Conservation (phyloP, 2,888 invertebrate species). For the Congeria kusceri region DNA sequence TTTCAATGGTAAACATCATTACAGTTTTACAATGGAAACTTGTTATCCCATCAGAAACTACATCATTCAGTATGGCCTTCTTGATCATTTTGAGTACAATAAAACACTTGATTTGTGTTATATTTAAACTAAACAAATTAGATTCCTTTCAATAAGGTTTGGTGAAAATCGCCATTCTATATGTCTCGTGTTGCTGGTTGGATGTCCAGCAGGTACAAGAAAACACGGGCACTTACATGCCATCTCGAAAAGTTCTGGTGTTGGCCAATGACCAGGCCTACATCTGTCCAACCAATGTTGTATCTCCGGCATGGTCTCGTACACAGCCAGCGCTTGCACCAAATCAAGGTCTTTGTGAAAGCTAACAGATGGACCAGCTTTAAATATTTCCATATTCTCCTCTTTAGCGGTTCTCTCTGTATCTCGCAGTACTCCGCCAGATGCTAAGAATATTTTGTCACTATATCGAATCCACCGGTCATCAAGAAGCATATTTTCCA, state of each 20-base stretch:
- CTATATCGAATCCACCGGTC: no score
- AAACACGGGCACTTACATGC: background rate
- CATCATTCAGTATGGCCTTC: background rate
- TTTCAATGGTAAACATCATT: slow-evolving; percentile 5
- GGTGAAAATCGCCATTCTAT: slow-evolving; percentile 7
- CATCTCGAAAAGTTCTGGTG: background rate
- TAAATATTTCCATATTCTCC: no score
- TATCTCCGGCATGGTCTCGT: background rate
- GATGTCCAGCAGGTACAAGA: background rate
- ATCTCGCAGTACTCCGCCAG: no score
- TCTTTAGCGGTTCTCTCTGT: no score
- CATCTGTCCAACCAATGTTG: background rate
- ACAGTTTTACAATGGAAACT: slow-evolving; percentile 5
- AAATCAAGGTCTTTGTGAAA: background rate
- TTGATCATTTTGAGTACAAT: slow-evolving; percentile 1
- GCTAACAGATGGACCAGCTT: background rate
- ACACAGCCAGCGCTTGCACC: background rate
- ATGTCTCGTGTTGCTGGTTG: background rate
- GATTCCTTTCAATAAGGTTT: background rate
- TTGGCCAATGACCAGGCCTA: slow-evolving; percentile 3
- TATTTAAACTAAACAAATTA: slow-evolving; percentile 6
- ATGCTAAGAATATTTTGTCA: no score
- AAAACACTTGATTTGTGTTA: background rate
- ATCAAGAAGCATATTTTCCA: no score
- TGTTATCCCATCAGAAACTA: background rate